phyloP scores from a whole-genome alignment of 2,797 vertebrate species.

The Craterocephalus amniculus region DNA sequence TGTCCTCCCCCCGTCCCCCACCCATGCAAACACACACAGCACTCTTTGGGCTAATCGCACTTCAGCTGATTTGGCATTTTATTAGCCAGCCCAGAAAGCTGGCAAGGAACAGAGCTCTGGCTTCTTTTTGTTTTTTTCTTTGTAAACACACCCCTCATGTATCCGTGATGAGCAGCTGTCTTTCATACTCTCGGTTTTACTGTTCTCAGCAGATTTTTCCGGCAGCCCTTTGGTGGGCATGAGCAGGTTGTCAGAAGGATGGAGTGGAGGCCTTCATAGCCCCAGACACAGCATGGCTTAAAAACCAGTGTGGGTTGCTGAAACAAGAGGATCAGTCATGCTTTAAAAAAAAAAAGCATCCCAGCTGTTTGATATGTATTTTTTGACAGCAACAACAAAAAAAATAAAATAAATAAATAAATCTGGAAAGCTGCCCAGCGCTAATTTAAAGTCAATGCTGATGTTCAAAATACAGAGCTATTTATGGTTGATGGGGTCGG shows the following conservation, averaged over 20 bases:
- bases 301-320: slow-evolving; percentile 6
- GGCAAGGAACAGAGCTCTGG: slow-evolving; percentile 27
- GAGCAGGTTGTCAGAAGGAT: slow-evolving; percentile 24
- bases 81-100: slow-evolving; percentile 39
- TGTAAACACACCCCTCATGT: slow-evolving; percentile 41
- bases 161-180: slow-evolving; percentile 64
- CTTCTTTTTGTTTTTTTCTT: slow-evolving; percentile 17
- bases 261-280: slow-evolving; percentile 6
- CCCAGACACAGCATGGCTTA: slow-evolving; percentile 28
- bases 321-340: slow-evolving; percentile 51
- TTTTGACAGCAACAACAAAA: slow-evolving; percentile 39
- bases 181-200: slow-evolving; percentile 28
- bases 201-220: slow-evolving; percentile 49
- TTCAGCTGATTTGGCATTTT: slow-evolving; percentile 68
- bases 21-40: slow-evolving; percentile 49
- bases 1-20: slow-evolving; percentile 51
- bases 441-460: slow-evolving; percentile 36
- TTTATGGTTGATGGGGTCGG: slow-evolving; percentile 33
- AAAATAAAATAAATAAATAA: too few species aligned
- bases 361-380: slow-evolving; percentile 39
- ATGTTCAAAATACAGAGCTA: slow-evolving; percentile 27
- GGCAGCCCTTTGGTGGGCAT: slow-evolving; percentile 11
- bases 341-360: slow-evolving; percentile 41
- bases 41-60: slow-evolving; percentile 53
- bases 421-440: slow-evolving; percentile 39